A percentile compares a stretch with the other conserved stretches of the same genome.
phyloP scores from a whole-genome alignment of 2,797 vertebrate species.

The Lacerta bilineata region DNA sequence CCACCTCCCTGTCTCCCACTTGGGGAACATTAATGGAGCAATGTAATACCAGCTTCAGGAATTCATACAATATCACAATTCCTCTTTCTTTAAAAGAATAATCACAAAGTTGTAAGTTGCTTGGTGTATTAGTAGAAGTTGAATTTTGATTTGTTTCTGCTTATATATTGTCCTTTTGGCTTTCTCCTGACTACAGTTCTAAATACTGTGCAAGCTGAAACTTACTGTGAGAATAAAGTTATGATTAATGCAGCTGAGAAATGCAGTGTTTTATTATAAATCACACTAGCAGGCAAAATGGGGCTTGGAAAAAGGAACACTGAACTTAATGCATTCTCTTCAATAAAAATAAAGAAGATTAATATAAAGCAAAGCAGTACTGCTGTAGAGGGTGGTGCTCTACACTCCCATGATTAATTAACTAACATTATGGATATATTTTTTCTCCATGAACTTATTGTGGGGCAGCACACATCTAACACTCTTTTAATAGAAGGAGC shows the following conservation, averaged over 20 bases:
- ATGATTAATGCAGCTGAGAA: neutral
- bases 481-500: constrained; percentile 47
- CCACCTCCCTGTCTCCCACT: no score
- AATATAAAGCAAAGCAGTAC: constrained; percentile 12
- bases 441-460: constrained; percentile 37
- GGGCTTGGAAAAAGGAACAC: constrained; percentile 39
- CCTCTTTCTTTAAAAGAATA: no score
- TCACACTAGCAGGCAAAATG: constrained; percentile 51
- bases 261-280: constrained; percentile 45
- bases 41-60: no score
- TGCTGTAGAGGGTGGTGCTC: constrained; percentile 32
- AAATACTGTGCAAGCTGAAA: rapidly evolving
- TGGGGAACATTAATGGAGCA: no score
- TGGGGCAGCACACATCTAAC: constrained; percentile 58
- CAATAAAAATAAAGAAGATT: constrained; percentile 30
- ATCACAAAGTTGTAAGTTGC: neutral
- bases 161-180: neutral
- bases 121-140: neutral
- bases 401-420: constrained; percentile 45
- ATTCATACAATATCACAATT: no score
- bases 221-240: constrained; percentile 3
- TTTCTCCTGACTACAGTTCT: neutral
- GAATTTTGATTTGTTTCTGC: neutral
- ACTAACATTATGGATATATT: constrained; percentile 47
- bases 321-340: constrained; percentile 27